These are phyloP conservation scores for Camptogramma bilineatum DNA, from an alignment of 2,888 invertebrate species.

Conservation along the genomic window DNA sequence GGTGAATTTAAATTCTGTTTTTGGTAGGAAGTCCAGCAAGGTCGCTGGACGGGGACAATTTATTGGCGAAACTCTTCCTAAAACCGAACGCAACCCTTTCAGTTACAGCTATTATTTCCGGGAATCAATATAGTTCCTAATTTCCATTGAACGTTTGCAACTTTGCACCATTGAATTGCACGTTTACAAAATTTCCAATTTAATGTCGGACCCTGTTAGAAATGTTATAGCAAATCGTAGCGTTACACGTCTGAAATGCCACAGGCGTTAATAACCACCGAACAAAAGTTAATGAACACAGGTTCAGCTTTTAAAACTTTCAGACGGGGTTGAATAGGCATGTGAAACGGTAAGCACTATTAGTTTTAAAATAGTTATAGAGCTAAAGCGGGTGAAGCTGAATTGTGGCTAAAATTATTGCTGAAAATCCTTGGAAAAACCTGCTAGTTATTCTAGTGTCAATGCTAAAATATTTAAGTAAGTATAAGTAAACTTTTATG, in stretches of 20 bases:
- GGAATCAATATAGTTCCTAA: conserved; percentile 11
- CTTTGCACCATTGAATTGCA: not conserved
- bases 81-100: conserved; percentile 19
- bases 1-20: not conserved
- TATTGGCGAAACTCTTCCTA: conserved; percentile 12
- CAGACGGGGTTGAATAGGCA: conserved; percentile 1
- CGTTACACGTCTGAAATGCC: not conserved
- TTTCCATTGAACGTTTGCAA: conserved; percentile 8
- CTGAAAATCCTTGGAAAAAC: too few species aligned
- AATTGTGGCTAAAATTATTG: not conserved
- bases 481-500: too few species aligned
- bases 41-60: not conserved
- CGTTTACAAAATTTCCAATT: conserved; percentile 9
- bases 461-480: too few species aligned
- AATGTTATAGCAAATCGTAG: conserved; percentile 9
- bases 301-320: not conserved
- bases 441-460: too few species aligned
- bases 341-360: not conserved
- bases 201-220: conserved; percentile 9
- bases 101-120: conserved; percentile 9
- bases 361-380: not conserved
- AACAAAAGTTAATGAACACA: not conserved
- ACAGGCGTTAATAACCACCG: conserved; percentile 7
- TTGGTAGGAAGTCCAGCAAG: not conserved
- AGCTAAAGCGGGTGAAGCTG: not conserved